These are phyloP conservation scores for Phenacoccus solenopsis DNA, from an alignment of 1,140 invertebrate species.

Conservation along the genomic window DNA sequence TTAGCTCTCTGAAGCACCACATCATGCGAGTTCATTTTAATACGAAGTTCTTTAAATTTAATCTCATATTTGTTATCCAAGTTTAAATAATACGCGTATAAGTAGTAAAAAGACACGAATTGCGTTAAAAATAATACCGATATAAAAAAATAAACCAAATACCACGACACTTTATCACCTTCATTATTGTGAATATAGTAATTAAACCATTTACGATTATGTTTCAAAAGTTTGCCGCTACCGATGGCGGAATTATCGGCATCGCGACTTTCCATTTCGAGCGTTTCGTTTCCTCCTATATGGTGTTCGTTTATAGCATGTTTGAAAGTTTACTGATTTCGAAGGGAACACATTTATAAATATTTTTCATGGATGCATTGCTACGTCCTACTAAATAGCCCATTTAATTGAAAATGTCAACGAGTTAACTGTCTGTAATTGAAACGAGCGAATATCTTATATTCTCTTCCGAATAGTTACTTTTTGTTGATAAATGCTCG, in stretches of 20 bases:
- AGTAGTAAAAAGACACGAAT: not conserved
- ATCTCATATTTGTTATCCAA: not conserved
- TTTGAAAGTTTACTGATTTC: not conserved
- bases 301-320: not conserved
- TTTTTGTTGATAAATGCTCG: not conserved
- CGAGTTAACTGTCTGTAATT: constrained; percentile 12
- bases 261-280: not conserved
- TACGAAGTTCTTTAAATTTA: not conserved
- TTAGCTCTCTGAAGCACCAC: not conserved
- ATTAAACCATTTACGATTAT: not conserved
- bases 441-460: not conserved
- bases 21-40: not conserved
- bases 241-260: not conserved
- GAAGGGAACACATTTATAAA: not conserved
- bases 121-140: not conserved
- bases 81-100: not conserved
- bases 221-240: not conserved
- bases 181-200: not conserved
- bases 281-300: not conserved
- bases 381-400: not conserved
- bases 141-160: not conserved
- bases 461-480: not conserved
- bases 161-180: not conserved
- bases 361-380: not conserved
- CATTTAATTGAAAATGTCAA: constrained; percentile 13